A percentile compares a stretch with the other conserved stretches of the same genome.
phyloP scores from a whole-genome alignment of 2,113 vertebrate species.

The Trogon melanurus region DNA sequence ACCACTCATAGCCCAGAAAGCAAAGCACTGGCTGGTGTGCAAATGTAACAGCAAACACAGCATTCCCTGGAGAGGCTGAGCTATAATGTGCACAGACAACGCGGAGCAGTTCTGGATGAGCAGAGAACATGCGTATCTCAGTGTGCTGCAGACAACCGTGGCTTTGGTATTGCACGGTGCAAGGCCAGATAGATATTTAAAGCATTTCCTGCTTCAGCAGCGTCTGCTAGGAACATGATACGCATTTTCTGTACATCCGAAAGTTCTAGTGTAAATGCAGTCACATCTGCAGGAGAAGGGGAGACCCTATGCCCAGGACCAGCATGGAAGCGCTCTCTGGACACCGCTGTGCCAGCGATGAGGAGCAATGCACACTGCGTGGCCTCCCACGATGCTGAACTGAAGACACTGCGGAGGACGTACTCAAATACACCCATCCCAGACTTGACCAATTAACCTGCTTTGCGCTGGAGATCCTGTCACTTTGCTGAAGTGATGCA shows the following conservation, averaged over 20 bases:
- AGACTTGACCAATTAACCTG: neutral
- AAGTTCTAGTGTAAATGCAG: neutral
- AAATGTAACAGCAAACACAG: neutral
- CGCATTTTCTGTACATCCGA: neutral
- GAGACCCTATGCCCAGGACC: neutral
- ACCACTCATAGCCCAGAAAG: conserved; percentile 26
- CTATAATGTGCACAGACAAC: neutral
- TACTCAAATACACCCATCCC: neutral
- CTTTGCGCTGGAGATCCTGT: neutral
- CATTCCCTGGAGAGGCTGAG: neutral
- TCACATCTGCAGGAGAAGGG: neutral
- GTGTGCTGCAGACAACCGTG: neutral
- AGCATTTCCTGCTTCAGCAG: neutral
- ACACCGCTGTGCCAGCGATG: neutral
- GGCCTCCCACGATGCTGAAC: neutral
- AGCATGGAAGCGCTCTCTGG: accelerated
- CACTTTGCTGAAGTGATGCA: neutral
- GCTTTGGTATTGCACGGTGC: neutral
- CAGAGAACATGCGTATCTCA: neutral
- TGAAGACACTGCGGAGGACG: neutral
- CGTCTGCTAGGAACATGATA: neutral
- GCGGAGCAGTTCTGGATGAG: neutral
- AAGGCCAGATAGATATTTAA: neutral
- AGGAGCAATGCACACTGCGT: neutral
- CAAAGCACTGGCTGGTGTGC: conserved; percentile 7